These are phyloP conservation scores for Alcis repandata DNA, from an alignment of 2,888 invertebrate genomes.

Conservation along the genomic window DNA sequence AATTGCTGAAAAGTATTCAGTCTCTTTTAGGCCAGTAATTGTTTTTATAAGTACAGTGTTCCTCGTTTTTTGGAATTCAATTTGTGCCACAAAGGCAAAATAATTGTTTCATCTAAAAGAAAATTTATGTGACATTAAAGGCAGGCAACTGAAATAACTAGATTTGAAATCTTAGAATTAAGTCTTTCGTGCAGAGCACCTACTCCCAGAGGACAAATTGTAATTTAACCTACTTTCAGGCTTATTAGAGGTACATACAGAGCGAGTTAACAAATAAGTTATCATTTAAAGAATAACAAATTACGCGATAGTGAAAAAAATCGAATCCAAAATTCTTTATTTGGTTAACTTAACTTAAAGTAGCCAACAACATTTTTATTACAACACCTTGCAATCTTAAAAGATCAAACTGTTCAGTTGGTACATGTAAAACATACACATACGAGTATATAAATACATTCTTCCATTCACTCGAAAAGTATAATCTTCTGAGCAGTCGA, in stretches of 20 bases:
- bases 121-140: constrained; percentile 19
- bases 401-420: too few relatives aligned
- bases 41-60: constrained; percentile 37
- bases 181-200: not conserved
- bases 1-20: constrained; percentile 35
- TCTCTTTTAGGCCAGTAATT: constrained; percentile 33
- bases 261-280: too few relatives aligned
- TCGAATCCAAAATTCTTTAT: too few relatives aligned
- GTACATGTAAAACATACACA: too few relatives aligned
- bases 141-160: constrained; percentile 22
- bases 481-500: too few relatives aligned
- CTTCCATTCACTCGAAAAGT: too few relatives aligned
- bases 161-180: constrained; percentile 6
- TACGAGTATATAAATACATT: too few relatives aligned
- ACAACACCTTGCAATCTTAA: too few relatives aligned
- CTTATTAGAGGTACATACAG: not conserved
- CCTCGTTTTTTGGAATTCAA: constrained; percentile 35
- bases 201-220: not conserved
- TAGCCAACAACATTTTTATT: too few relatives aligned
- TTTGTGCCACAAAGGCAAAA: constrained; percentile 32
- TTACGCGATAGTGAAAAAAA: too few relatives aligned
- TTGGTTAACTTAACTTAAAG: too few relatives aligned
- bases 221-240: not conserved
- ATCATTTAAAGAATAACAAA: too few relatives aligned
- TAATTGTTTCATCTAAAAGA: constrained; percentile 33